Evolutionary conservation across 2,113 vertebrate species (phyloP).

Genomic region (Hydrolagus affinis): DNA sequence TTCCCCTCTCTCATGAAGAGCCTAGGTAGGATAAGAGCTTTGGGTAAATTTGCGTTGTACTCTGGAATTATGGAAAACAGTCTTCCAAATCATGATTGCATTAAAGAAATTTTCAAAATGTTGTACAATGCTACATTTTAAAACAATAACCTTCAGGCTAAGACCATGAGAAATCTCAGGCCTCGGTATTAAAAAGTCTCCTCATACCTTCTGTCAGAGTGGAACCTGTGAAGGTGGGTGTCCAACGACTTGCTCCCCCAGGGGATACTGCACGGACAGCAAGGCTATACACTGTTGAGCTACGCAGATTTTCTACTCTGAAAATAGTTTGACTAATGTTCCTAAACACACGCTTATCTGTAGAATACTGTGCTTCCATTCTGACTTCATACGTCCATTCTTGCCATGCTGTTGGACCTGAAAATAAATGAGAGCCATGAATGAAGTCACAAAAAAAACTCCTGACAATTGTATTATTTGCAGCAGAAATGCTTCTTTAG

Average conservation of each 20-base stretch:
- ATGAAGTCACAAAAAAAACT: too few species aligned
- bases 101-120: too few species aligned
- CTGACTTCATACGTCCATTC: conserved; percentile 61
- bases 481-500: background rate
- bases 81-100: too few species aligned
- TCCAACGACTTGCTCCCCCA: conserved; percentile 51
- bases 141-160: too few species aligned
- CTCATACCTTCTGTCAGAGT: conserved; percentile 57
- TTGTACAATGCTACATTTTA: too few species aligned
- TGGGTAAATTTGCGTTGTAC: too few species aligned
- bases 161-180: too few species aligned
- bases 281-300: conserved; percentile 44
- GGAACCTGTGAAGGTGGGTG: conserved; percentile 49
- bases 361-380: conserved; percentile 40
- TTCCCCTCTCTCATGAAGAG: too few species aligned
- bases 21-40: too few species aligned
- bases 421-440: background rate
- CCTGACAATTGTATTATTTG: too few species aligned
- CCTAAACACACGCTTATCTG: conserved; percentile 38
- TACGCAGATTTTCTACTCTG: conserved; percentile 42
- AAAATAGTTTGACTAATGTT: conserved; percentile 43
- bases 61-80: too few species aligned
- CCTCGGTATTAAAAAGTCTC: background rate
- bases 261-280: conserved; percentile 56
- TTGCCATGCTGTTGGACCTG: conserved; percentile 62